A percentile compares a stretch with the other conserved stretches of the same genome.
Evolutionary conservation across 1,140 invertebrate genomes (phyloP).

Genomic region (Mamestra configurata): DNA sequence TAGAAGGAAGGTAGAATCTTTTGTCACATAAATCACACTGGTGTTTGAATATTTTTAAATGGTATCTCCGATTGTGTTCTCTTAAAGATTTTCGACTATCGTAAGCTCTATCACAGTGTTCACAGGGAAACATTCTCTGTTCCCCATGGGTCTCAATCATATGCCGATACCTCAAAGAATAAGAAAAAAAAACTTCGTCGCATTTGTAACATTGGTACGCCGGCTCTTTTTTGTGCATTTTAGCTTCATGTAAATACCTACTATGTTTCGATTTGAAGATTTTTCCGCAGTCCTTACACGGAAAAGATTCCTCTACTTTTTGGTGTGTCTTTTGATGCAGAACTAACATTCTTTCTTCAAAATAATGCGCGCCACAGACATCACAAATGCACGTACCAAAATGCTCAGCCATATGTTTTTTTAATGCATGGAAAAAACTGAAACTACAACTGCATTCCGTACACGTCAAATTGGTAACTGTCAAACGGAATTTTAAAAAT

Average conservation of each 20-base stretch:
- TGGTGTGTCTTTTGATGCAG: conserved; percentile 77
- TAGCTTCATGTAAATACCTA: conserved; percentile 73
- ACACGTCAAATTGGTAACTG: conserved; percentile 64
- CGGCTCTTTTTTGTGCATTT: conserved; percentile 76
- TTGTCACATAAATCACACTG: conserved; percentile 81
- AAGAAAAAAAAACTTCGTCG: conserved; percentile 76
- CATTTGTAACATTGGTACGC: conserved; percentile 79
- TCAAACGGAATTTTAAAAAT: conserved; percentile 75
- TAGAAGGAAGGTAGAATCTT: conserved; percentile 76
- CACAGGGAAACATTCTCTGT: conserved; percentile 73
- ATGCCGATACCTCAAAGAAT: conserved; percentile 74
- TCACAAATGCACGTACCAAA: conserved; percentile 81
- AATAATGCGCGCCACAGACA: conserved; percentile 80
- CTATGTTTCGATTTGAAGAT: conserved; percentile 79
- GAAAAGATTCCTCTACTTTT: conserved; percentile 63
- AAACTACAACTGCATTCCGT: conserved; percentile 67
- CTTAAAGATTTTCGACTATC: conserved; percentile 76
- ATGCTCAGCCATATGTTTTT: conserved; percentile 82
- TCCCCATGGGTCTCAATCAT: conserved; percentile 78
- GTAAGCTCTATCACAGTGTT: conserved; percentile 74
- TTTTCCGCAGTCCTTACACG: conserved; percentile 79
- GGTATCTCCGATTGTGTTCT: conserved; percentile 75
- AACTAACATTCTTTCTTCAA: conserved; percentile 77
- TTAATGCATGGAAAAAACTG: conserved; percentile 78
- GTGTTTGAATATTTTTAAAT: conserved; percentile 79